These are phyloP conservation scores for Chrysomela aeneicollis DNA, from an alignment of 2,888 invertebrate species.

Conservation along the genomic window DNA sequence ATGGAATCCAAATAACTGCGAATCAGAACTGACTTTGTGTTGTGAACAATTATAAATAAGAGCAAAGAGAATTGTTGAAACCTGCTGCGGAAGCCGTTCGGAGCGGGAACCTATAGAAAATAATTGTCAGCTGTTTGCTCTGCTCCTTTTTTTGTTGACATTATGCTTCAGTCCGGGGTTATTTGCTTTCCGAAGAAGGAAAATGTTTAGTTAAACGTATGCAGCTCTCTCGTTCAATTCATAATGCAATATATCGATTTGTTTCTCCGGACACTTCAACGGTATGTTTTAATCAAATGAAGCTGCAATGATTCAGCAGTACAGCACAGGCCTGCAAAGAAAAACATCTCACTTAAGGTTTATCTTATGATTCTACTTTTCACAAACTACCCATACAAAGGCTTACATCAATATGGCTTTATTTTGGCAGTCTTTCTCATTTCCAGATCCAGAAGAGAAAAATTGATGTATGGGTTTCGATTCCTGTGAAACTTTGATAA, in stretches of 20 bases:
- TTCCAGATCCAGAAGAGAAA: no score
- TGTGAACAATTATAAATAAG: constrained; percentile 26
- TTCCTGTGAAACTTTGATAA: no score
- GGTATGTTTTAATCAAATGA: no score
- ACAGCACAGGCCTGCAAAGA: no score
- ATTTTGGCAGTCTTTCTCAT: no score
- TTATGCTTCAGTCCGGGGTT: constrained; percentile 22
- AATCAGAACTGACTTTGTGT: constrained; percentile 22
- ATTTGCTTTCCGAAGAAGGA: constrained; percentile 17
- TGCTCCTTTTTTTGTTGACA: constrained; percentile 24
- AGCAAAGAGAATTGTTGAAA: constrained; percentile 14
- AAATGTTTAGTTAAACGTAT: constrained; percentile 15
- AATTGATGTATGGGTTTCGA: no score
- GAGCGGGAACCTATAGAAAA: constrained; percentile 15
- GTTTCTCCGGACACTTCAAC: background rate
- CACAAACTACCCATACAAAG: no score
- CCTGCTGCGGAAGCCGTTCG: constrained; percentile 15
- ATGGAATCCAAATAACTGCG: constrained; percentile 21
- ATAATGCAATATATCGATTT: background rate
- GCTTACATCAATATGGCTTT: no score
- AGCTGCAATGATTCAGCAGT: no score
- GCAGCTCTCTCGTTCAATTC: background rate
- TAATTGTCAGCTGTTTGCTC: constrained; percentile 26
- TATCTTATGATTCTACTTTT: no score
- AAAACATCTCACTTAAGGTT: no score